Conservation (phyloP, 30 jellyfish, hydroid and myxozoan genomes). For the Phacellophora camtschatica region DNA sequence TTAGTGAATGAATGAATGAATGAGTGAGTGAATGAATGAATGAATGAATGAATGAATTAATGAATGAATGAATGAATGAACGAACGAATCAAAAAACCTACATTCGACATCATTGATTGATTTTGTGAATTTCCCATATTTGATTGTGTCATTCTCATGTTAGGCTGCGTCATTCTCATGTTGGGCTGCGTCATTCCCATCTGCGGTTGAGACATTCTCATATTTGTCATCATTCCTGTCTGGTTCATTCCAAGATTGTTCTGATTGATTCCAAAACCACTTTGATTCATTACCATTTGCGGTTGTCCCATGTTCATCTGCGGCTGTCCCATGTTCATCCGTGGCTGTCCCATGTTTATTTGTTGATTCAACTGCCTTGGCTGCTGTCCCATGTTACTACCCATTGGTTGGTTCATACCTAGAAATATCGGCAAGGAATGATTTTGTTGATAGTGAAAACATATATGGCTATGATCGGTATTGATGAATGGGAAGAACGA, state of each 20-base stretch:
- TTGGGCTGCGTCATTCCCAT: constrained; percentile 11
- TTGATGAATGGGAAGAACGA: too few species aligned
- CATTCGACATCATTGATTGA: background rate
- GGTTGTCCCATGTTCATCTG: constrained; percentile 23
- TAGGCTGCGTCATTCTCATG: constrained; percentile 19
- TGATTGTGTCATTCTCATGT: constrained; percentile 17
- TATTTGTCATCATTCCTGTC: background rate
- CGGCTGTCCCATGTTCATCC: background rate
- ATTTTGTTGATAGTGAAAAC: too few species aligned
- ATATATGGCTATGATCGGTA: too few species aligned
- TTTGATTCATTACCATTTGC: background rate
- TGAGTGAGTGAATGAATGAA: too few species aligned
- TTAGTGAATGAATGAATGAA: too few species aligned
- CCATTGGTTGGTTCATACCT: constrained; percentile 19
- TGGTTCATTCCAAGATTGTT: background rate
- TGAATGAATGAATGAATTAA: too few species aligned
- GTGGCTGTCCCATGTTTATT: background rate
- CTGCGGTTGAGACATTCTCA: background rate
- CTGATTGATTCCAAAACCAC: background rate
- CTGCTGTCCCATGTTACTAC: background rate
- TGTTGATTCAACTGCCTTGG: background rate
- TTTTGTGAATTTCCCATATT: constrained; percentile 12
- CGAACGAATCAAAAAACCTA: too few species aligned
- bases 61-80: too few species aligned
- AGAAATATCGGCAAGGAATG: too few species aligned